phyloP scores from a whole-genome alignment of 2,113 vertebrate species.

The Acanthochromis polyacanthus region DNA sequence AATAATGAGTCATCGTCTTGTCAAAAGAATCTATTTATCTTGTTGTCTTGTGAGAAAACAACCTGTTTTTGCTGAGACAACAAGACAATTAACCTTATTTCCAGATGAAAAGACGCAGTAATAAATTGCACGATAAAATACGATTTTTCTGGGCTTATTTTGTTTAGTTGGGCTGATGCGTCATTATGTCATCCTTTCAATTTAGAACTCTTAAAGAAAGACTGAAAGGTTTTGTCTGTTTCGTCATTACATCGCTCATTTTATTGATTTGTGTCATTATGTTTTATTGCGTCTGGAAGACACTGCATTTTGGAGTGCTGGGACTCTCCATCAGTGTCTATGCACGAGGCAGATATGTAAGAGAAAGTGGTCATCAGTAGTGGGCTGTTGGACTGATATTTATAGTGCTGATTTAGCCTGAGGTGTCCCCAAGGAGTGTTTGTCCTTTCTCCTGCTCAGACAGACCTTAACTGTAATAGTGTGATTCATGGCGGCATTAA shows the following conservation, averaged over 20 bases:
- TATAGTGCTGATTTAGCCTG: conserved; percentile 73
- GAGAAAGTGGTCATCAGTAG: conserved; percentile 40
- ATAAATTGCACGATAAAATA: too few relatives aligned
- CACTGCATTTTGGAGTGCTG: background rate
- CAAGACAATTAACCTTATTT: too few relatives aligned
- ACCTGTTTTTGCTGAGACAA: too few relatives aligned
- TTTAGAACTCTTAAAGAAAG: background rate
- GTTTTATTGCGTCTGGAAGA: conserved; percentile 3
- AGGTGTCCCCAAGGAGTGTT: conserved; percentile 69
- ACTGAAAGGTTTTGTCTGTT: background rate
- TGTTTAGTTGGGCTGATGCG: too few relatives aligned
- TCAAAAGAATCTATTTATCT: too few relatives aligned
- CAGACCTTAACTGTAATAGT: conserved; percentile 68
- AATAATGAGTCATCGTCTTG: too few relatives aligned
- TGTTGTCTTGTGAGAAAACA: too few relatives aligned
- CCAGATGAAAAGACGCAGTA: too few relatives aligned
- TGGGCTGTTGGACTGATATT: conserved; percentile 59
- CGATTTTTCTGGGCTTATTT: too few relatives aligned
- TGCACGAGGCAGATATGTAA: conserved; percentile 5
- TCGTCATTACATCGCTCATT: background rate
- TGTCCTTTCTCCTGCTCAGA: conserved; percentile 71
- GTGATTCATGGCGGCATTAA: conserved; percentile 71
- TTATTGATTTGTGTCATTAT: conserved; percentile 1
- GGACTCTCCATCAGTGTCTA: conserved; percentile 1
- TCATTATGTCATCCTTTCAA: background rate